Conservation (phyloP, 1,140 invertebrate genomes). For the Copidosoma floridanum region DNA sequence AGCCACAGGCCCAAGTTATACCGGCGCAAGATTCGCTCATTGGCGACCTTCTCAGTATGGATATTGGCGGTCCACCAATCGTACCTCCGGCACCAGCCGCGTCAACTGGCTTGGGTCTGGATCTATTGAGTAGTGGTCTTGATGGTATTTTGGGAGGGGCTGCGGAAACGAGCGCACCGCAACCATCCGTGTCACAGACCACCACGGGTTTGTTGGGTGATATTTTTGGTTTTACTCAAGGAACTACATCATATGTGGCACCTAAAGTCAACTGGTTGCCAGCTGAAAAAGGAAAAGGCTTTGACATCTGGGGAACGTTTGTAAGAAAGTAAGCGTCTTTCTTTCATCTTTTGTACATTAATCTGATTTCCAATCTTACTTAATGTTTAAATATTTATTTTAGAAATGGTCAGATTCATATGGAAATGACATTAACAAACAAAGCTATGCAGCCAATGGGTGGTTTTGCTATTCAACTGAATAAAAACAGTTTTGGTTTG, state of each 20-base stretch:
- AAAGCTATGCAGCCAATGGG: conserved; percentile 98
- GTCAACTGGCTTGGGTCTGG: conserved; percentile 70
- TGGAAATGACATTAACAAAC: conserved; percentile 97
- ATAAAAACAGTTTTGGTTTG: conserved; percentile 98
- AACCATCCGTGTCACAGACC: conserved; percentile 53
- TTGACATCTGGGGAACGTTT: conserved; percentile 97
- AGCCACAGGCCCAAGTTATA: conserved; percentile 55
- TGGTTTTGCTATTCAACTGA: conserved; percentile 96
- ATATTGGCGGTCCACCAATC: conserved; percentile 68
- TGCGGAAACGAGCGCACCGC: conserved; percentile 50
- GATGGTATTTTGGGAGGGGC: conserved; percentile 45
- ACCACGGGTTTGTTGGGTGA: conserved; percentile 79
- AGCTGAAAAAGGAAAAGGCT: conserved; percentile 94
- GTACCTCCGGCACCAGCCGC: conserved; percentile 56
- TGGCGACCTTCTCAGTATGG: conserved; percentile 95
- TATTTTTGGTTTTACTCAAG: conserved; percentile 80
- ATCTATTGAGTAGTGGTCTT: conserved; percentile 69
- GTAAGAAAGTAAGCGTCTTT: conserved; percentile 62
- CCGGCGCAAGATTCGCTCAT: conserved; percentile 91
- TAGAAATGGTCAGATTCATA: conserved; percentile 81
- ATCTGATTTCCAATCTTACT: conserved; percentile 23
- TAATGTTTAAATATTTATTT: conserved; percentile 1
- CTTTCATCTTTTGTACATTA: neutral
- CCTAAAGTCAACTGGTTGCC: conserved; percentile 91
- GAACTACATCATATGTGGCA: conserved; percentile 68